A percentile compares a stretch with the other conserved stretches of the same genome.
These are phyloP conservation scores for Pimpla rufipes DNA, from an alignment of 2,888 invertebrate species.

Conservation along the genomic window DNA sequence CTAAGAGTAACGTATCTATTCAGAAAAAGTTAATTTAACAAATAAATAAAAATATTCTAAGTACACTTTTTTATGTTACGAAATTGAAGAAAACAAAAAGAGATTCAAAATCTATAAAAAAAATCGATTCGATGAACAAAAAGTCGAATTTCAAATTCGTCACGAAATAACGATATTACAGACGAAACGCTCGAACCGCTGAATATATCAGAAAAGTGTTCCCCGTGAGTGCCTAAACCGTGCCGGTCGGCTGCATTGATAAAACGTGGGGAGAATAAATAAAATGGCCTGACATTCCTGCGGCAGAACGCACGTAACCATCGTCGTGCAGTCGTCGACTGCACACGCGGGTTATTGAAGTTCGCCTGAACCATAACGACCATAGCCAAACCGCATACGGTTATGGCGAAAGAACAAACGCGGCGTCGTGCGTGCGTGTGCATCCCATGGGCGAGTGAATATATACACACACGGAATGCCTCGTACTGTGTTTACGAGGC, in stretches of 20 bases:
- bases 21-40: too few species aligned
- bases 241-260: constrained; percentile 69
- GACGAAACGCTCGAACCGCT: background rate
- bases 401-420: constrained; percentile 80
- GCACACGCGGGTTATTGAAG: constrained; percentile 82
- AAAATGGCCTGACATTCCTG: constrained; percentile 77
- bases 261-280: constrained; percentile 73
- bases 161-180: background rate
- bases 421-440: constrained; percentile 42
- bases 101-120: too few species aligned
- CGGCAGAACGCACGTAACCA: constrained; percentile 52
- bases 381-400: constrained; percentile 81
- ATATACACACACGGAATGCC: constrained; percentile 24
- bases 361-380: constrained; percentile 82
- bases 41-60: too few species aligned
- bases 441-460: constrained; percentile 51
- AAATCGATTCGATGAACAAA: background rate
- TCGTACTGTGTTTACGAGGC: background rate
- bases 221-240: constrained; percentile 27
- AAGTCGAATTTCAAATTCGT: background rate
- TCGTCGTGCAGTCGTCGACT: constrained; percentile 25
- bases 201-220: background rate
- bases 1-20: too few species aligned
- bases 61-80: too few species aligned
- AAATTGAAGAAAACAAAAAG: too few species aligned